Conservation (phyloP, 1,140 invertebrate genomes). For the Platorchestia sp. region DNA sequence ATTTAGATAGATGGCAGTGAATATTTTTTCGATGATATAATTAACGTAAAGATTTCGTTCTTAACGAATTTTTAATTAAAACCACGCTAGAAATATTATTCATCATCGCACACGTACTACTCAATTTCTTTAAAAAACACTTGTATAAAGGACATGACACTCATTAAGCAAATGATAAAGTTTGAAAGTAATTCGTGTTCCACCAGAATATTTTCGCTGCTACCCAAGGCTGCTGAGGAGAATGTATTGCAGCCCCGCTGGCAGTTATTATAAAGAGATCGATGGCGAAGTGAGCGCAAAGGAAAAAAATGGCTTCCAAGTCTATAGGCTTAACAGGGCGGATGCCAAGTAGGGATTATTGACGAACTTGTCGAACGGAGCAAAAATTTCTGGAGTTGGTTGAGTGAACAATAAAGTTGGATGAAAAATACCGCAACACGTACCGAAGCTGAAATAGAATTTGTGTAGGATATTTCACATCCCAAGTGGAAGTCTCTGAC, state of each 20-base stretch:
- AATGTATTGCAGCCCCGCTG: neutral
- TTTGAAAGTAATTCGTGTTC: neutral
- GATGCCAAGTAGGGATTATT: slow-evolving; percentile 44
- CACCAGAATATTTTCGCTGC: neutral
- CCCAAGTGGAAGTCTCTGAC: neutral
- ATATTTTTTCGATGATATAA: neutral
- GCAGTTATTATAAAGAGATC: slow-evolving; percentile 24
- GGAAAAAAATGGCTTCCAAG: slow-evolving; percentile 43
- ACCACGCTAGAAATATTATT: too few relatives aligned
- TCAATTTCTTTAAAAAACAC: too few relatives aligned
- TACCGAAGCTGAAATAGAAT: too few relatives aligned
- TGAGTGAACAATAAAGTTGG: neutral
- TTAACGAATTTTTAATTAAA: neutral
- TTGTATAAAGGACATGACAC: too few relatives aligned
- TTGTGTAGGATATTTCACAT: too few relatives aligned
- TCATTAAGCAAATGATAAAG: neutral
- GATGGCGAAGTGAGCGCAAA: neutral
- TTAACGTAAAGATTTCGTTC: neutral
- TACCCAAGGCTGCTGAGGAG: neutral
- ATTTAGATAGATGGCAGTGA: neutral
- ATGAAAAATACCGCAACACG: neutral
- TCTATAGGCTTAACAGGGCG: slow-evolving; percentile 8
- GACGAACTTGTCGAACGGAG: neutral
- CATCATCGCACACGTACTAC: too few relatives aligned
- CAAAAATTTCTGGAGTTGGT: neutral